Conservation (phyloP, 1,140 invertebrate species). For the Coenobita brevimanus region DNA sequence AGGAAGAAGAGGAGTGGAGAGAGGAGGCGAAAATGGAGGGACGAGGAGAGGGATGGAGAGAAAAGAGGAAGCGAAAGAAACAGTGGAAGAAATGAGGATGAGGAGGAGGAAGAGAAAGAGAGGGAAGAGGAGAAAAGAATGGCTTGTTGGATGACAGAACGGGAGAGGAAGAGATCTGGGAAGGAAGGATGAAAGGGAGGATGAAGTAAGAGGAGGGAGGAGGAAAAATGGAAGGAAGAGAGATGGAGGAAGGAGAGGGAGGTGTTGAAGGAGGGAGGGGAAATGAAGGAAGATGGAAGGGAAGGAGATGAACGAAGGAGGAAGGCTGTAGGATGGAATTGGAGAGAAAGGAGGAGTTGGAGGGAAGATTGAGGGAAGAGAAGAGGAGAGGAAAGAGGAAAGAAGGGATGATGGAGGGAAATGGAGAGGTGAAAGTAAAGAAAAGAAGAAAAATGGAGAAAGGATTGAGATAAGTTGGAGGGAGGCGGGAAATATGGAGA, state of each 20-base stretch:
- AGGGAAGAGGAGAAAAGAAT: too few relatives aligned
- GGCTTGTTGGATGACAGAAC: too few relatives aligned
- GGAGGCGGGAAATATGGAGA: too few relatives aligned
- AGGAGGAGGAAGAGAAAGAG: too few relatives aligned
- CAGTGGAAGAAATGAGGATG: neutral
- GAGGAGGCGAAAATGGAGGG: constrained; percentile 1
- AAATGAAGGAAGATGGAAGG: neutral
- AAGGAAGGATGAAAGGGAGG: neutral
- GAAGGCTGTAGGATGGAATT: neutral
- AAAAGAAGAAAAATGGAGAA: neutral
- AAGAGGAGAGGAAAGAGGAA: too few relatives aligned
- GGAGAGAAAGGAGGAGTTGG: too few relatives aligned
- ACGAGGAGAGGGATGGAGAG: neutral
- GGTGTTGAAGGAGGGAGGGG: neutral
- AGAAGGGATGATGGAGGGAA: too few relatives aligned
- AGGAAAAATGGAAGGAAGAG: neutral
- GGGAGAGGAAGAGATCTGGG: too few relatives aligned
- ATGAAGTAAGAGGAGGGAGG: neutral
- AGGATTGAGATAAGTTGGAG: too few relatives aligned
- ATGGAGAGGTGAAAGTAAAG: neutral
- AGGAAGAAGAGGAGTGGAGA: neutral
- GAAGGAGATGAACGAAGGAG: neutral
- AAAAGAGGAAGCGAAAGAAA: neutral
- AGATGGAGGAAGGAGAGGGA: constrained; percentile 32
- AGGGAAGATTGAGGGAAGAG: too few relatives aligned